Evolutionary conservation across 2,888 invertebrate genomes (phyloP).

Genomic region (Pedicia rivosa): DNA sequence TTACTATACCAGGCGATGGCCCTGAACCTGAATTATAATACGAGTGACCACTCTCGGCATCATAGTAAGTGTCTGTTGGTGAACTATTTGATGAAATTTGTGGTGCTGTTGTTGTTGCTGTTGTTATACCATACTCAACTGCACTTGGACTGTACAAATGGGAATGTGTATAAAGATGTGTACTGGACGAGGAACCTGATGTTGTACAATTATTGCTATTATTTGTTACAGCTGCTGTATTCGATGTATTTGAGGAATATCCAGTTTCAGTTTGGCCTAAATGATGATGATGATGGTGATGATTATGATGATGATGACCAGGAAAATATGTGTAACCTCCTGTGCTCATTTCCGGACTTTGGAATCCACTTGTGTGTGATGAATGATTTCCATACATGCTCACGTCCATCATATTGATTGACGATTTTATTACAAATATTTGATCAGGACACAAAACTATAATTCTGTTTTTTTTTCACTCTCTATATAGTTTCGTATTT

Average conservation of each 20-base stretch:
- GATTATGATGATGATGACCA: conserved; percentile 18
- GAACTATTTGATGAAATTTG: conserved; percentile 26
- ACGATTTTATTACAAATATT: not conserved
- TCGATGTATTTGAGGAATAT: not conserved
- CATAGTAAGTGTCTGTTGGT: conserved; percentile 28
- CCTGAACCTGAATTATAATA: conserved; percentile 24
- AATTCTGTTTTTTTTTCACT: too few species aligned
- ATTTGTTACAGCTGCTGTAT: conserved; percentile 1
- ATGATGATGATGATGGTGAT: conserved; percentile 10
- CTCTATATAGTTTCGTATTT: too few species aligned
- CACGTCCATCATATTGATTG: conserved; percentile 32
- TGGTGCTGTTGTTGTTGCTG: conserved; percentile 21
- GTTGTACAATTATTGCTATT: conserved; percentile 8
- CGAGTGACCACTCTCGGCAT: conserved; percentile 25
- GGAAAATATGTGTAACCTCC: conserved; percentile 16
- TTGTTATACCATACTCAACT: conserved; percentile 29
- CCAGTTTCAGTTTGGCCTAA: conserved; percentile 1
- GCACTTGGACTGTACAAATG: conserved; percentile 30
- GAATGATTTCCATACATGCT: conserved; percentile 31
- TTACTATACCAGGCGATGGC: conserved; percentile 16
- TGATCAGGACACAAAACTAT: not conserved
- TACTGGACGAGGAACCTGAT: conserved; percentile 1
- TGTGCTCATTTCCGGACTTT: conserved; percentile 15
- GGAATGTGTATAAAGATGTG: conserved; percentile 17
- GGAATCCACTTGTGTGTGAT: conserved; percentile 20